Base-by-base conservation (phyloP, 2,797 vertebrate species). In the Enteromius thamalakanensis region DNA sequence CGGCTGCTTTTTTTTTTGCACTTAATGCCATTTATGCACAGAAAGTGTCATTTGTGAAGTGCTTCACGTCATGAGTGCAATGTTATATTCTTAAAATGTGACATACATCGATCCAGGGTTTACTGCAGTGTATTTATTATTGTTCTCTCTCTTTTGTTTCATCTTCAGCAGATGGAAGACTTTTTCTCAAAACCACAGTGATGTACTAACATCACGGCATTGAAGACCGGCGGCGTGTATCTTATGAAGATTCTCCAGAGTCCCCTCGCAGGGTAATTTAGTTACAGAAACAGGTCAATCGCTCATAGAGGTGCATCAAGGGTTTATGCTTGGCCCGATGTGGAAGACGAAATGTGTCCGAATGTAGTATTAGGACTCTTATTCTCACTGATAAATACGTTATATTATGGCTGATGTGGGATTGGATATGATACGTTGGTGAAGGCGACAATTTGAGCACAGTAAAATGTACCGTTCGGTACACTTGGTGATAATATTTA, bases 181-280 rank as follows among this genome's bases (percentile, higher is more conserved):
- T 99, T 93, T 99, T 98, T 96, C 96, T 99, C 96, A 99, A 99
- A 96, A 99, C 97, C 92, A 96, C 97, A 87, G 97, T 99, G 94
- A 99, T 99, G 98, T 99, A 99, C 92, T 99, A 96, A 99, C 92
- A 93, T 90, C 91, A 87, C 84, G 80, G 42, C 1, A 53, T 86
- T 84, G 90, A 81, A 72, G 91, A 90, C 92, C 93, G 93, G 93
- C 94, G 92, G 94, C 93, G 79, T 89, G 90, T 84, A 91, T 91
- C 82, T 84, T 85, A 92, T 91, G 92, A 94, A 96, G 95, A 92
- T 95, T 95, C 85, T 89, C 91, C 92, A 93, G 92, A 94, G 95
- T 91, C 90, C 92, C 94, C 92, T 92, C 91, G 93, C 89, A 87
- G 92, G 91, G 90, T 86, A 90, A 88, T 93, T 87, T 90, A 90